Conservation (phyloP, 2,797 vertebrate genomes). For the Otus scops region DNA sequence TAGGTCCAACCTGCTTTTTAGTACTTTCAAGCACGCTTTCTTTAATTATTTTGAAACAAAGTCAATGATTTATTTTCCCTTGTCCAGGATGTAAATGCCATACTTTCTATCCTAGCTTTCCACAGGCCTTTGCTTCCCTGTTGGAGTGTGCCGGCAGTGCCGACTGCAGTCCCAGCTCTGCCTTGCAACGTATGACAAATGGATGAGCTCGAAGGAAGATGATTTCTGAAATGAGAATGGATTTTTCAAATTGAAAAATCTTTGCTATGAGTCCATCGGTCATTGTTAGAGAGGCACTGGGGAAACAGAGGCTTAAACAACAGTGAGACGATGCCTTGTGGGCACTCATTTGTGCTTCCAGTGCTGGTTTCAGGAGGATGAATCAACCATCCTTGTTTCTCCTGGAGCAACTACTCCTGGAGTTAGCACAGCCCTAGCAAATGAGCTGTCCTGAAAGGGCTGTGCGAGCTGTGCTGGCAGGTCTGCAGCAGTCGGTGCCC, state of each 20-base stretch:
- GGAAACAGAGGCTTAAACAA: background rate
- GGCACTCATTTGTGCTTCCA: background rate
- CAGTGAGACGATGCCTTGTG: background rate
- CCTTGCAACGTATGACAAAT: background rate
- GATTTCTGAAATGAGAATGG: background rate
- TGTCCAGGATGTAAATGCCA: background rate
- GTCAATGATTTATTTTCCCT: background rate
- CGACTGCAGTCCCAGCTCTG: background rate
- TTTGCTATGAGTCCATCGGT: background rate
- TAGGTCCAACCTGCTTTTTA: background rate
- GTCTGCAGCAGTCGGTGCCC: background rate
- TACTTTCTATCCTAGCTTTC: background rate
- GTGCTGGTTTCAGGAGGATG: background rate
- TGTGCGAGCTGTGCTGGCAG: background rate
- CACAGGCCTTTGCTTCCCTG: background rate
- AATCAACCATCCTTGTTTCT: rapidly evolving
- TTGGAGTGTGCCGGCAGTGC: background rate
- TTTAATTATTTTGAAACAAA: background rate
- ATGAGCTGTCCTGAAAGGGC: background rate
- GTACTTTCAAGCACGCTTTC: background rate
- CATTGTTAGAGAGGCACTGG: background rate
- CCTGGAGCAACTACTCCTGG: background rate
- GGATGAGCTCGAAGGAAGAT: background rate
- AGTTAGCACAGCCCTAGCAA: background rate
- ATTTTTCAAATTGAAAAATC: background rate